Conservation (phyloP, 1,140 invertebrate species). For the Zaprionus taronus region DNA sequence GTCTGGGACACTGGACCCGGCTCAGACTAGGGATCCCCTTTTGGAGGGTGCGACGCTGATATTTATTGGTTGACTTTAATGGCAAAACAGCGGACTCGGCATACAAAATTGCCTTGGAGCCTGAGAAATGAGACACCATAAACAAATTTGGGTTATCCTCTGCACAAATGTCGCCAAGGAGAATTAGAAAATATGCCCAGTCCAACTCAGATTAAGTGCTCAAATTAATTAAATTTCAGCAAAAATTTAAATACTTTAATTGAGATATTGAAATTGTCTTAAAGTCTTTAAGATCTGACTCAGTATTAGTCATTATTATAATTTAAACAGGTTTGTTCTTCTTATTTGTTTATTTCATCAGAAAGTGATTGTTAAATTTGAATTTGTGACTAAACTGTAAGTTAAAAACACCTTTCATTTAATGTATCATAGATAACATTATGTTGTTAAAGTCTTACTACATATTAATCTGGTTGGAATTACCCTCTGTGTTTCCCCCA, state of each 20-base stretch:
- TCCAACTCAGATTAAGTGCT: neutral
- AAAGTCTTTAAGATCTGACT: neutral
- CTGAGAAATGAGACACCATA: conserved; percentile 49
- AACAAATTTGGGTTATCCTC: conserved; percentile 41
- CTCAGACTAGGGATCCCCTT: neutral
- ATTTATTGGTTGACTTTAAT: conserved; percentile 78
- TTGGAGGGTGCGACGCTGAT: conserved; percentile 23
- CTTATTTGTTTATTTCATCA: no score
- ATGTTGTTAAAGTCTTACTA: neutral
- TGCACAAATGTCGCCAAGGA: conserved; percentile 19
- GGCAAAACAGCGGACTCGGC: conserved; percentile 51
- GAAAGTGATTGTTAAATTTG: neutral
- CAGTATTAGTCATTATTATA: neutral
- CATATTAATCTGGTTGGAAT: neutral
- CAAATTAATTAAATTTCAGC: conserved; percentile 12
- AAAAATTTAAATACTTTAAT: neutral
- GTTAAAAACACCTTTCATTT: neutral
- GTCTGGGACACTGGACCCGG: conserved; percentile 49
- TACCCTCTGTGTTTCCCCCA: neutral
- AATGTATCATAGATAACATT: no score
- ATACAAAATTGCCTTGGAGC: conserved; percentile 51
- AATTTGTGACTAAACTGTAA: neutral
- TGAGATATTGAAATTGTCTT: neutral
- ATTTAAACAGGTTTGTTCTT: neutral
- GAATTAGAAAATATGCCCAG: conserved; percentile 1